A percentile compares a stretch with the other conserved stretches of the same genome.
Conservation (phyloP, 1,140 invertebrate species). For the Colletes gigas region DNA sequence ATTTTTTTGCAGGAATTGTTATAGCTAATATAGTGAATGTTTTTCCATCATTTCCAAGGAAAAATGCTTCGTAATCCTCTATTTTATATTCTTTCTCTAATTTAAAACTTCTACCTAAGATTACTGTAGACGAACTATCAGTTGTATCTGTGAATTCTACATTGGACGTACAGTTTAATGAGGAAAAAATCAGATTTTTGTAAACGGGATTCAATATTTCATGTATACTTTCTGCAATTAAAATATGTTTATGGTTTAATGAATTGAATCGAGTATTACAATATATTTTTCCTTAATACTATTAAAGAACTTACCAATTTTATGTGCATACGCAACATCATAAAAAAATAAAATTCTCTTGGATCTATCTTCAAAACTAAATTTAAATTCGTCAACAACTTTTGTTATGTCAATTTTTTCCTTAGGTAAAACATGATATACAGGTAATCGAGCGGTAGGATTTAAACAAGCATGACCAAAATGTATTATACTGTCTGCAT, state of each 20-base stretch:
- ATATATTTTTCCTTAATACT: slow-evolving; percentile 22
- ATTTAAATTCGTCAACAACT: slow-evolving; percentile 74
- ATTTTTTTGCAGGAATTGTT: slow-evolving; percentile 79
- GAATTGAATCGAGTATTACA: not conserved
- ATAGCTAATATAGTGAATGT: slow-evolving; percentile 82
- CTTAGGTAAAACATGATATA: slow-evolving; percentile 87
- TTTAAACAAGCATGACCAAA: slow-evolving; percentile 94
- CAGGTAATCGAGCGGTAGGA: slow-evolving; percentile 85
- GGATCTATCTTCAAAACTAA: slow-evolving; percentile 72
- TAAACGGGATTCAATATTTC: slow-evolving; percentile 61
- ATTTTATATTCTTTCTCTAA: slow-evolving; percentile 67
- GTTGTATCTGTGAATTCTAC: slow-evolving; percentile 64
- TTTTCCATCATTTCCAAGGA: slow-evolving; percentile 81
- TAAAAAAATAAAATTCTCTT: slow-evolving; percentile 86
- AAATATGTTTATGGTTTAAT: slow-evolving; percentile 24
- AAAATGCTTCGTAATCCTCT: slow-evolving; percentile 81
- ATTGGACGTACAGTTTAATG: slow-evolving; percentile 75
- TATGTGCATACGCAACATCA: slow-evolving; percentile 87
- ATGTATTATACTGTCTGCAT: slow-evolving; percentile 92
- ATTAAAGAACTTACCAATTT: slow-evolving; percentile 80
- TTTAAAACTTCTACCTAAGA: slow-evolving; percentile 74
- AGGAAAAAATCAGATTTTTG: slow-evolving; percentile 69
- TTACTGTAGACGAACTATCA: slow-evolving; percentile 34
- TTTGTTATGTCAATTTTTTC: slow-evolving; percentile 80
- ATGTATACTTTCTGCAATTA: slow-evolving; percentile 68